These are phyloP conservation scores for Aviceda subcristata DNA, from an alignment of 2,113 vertebrate species.

Conservation along the genomic window DNA sequence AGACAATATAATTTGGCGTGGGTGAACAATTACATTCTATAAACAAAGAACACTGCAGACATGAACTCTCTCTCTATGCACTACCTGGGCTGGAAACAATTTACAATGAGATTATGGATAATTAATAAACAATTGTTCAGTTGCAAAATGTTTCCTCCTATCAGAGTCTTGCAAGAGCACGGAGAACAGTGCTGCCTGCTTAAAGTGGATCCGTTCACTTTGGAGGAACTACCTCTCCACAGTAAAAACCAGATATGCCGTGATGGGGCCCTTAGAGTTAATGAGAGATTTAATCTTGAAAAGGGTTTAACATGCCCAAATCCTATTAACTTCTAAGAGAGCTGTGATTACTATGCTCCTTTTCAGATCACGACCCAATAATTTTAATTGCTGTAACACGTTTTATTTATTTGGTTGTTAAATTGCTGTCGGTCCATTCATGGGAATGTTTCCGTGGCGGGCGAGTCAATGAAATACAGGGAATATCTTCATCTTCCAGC, in stretches of 20 bases:
- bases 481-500: neutral
- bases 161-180: neutral
- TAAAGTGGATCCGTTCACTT: neutral
- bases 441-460: neutral
- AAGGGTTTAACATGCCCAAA: neutral
- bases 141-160: neutral
- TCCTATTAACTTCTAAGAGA: neutral
- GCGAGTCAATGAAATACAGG: neutral
- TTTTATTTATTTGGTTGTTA: neutral
- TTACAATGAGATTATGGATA: neutral
- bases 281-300: neutral
- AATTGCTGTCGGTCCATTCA: neutral
- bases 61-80: neutral
- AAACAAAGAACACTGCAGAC: neutral
- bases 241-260: accelerated
- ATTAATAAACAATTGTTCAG: neutral
- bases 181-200: neutral
- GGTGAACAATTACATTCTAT: neutral
- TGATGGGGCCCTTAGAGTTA: neutral
- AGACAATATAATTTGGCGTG: neutral
- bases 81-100: neutral
- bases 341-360: neutral
- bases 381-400: neutral
- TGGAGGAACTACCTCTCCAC: neutral
- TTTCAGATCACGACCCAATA: neutral